Conservation (phyloP, 2,888 invertebrate species). For the Leptodirus hochenwartii region DNA sequence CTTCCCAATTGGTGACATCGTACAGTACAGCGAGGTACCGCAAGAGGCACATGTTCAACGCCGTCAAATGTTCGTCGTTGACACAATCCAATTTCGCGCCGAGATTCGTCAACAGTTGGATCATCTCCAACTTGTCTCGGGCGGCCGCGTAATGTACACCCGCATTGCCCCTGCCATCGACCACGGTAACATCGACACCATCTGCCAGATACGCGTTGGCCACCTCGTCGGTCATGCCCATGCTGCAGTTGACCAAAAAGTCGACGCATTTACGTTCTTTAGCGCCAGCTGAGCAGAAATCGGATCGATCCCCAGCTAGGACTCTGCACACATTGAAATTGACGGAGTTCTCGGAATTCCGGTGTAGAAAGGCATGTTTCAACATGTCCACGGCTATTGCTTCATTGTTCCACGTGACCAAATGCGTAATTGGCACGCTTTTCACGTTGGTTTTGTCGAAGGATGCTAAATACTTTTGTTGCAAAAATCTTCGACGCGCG, state of each 20-base stretch:
- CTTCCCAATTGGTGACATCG: constrained; percentile 22
- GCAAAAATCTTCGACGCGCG: too few species aligned
- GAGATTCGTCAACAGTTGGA: constrained; percentile 27
- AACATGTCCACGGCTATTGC: constrained; percentile 27
- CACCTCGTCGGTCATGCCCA: constrained; percentile 13
- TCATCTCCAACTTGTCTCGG: constrained; percentile 27
- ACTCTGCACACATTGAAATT: constrained; percentile 18
- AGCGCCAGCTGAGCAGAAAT: constrained; percentile 16
- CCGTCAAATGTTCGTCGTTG: constrained; percentile 36
- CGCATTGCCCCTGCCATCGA: constrained; percentile 34
- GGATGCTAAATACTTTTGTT: too few species aligned
- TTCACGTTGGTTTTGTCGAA: too few species aligned
- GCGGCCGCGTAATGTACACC: constrained; percentile 36
- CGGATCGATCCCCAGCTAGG: constrained; percentile 17
- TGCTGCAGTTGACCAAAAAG: constrained; percentile 19
- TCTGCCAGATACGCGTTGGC: constrained; percentile 14
- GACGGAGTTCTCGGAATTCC: constrained; percentile 22
- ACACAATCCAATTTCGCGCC: constrained; percentile 30
- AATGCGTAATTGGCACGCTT: too few species aligned
- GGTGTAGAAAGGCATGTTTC: constrained; percentile 31
- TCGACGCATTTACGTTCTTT: constrained; percentile 18
- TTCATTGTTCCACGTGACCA: constrained; percentile 34
- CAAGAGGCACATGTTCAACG: constrained; percentile 28
- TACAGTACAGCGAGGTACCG: constrained; percentile 23
- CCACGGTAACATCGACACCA: constrained; percentile 29